phyloP scores from a whole-genome alignment of 2,113 vertebrate species.

The Heterocephalus glaber region DNA sequence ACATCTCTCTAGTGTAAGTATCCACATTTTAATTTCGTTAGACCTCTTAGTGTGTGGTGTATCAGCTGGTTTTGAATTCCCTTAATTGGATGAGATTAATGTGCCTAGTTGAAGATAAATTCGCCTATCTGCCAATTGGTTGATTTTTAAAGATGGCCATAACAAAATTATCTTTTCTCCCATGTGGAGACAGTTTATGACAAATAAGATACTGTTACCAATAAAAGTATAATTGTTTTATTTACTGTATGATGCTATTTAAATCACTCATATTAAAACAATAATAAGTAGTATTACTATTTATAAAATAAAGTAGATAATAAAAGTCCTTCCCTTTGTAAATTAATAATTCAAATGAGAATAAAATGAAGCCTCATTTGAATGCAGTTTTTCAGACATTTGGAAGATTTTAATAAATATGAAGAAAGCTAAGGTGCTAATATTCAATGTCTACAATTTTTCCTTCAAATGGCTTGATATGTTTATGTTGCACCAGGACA shows the following conservation, averaged over 20 bases:
- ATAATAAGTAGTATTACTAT: not conserved
- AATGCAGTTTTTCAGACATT: constrained; percentile 9
- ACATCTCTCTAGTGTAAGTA: not conserved
- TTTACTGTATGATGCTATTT: not conserved
- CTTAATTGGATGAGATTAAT: constrained; percentile 7
- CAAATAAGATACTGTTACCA: constrained; percentile 6
- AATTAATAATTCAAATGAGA: constrained; percentile 44
- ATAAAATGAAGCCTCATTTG: not conserved
- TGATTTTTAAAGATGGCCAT: constrained; percentile 33
- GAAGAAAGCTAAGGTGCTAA: not conserved
- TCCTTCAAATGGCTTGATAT: not conserved
- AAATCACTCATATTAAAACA: constrained; percentile 35
- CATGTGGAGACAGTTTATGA: not conserved
- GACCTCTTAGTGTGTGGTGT: not conserved
- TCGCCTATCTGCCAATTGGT: not conserved
- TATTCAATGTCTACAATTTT: not conserved
- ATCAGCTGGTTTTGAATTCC: constrained; percentile 12
- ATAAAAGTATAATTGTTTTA: not conserved
- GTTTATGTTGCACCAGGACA: not conserved
- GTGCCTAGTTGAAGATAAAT: not conserved
- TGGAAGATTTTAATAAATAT: not conserved
- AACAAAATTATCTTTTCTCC: not conserved
- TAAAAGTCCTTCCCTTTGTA: constrained; percentile 19
- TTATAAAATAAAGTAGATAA: constrained; percentile 6
- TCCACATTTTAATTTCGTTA: constrained; percentile 23